Base-by-base conservation (phyloP, 2,888 invertebrate genomes). In the Steinernema carpocapsae region DNA sequence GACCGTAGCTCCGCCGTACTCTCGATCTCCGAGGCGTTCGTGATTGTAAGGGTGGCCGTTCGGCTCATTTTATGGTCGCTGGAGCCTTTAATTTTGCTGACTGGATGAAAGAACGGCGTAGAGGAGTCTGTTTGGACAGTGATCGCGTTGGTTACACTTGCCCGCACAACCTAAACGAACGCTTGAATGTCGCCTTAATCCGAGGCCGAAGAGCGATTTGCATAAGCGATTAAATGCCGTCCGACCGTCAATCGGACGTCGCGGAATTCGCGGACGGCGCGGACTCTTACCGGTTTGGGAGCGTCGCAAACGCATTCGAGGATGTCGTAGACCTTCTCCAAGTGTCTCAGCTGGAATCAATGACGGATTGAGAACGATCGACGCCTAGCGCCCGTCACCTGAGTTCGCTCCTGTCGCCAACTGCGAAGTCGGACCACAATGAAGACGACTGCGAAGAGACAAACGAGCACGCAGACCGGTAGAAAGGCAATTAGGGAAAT, bases 401-500 rank as follows among this genome's bases (percentile, higher is more conserved):
- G 77, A 48, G 78, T 76, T 12, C 76, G 70, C 37, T 78, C 73
- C 71, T 74, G 75, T 73, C 78, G 76, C 77, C 76, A 79, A 42
- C 76, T 70, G 51, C 79, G 78, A 59, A 76, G 75, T 37, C 74
- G 73, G 43, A 80, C 76, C 10, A 79, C 76, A 22, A 79, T 76
- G 52, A 80, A 78, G 29, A 79, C 77, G 22, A 76, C 73, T 6
- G 78, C 72, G 19, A 80, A 76, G 0, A 82, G 73, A 19, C 76
- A 48, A 12, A 71, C 77, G 24, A 82, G 79, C 59, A 82, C 72
- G 22, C 81, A 74, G 0, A 82, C 77, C 14, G 82, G 82, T 32
- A 82, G 77, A 7, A 82, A 75, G 14, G 82, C 80, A 56, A 81
- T 77, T 2, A 79, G 75, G 1, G 82, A 81, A 70, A 81, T 78